These are phyloP conservation scores for Agrochola lychnidis DNA, from an alignment of 2,888 invertebrate genomes.

Conservation along the genomic window DNA sequence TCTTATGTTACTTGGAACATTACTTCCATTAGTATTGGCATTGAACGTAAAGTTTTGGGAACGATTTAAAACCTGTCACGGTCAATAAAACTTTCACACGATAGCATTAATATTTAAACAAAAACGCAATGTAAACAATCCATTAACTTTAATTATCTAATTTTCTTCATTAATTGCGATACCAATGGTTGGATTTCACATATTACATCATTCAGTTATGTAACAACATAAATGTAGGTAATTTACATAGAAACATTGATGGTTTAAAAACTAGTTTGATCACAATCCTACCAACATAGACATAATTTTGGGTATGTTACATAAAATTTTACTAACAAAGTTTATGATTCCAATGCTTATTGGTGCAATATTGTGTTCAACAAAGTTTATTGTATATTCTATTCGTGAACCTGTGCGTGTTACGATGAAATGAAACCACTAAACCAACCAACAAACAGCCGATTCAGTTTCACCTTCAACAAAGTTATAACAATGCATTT, in stretches of 20 bases:
- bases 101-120: conserved; percentile 39
- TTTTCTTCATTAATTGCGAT: conserved; percentile 24
- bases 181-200: conserved; percentile 32
- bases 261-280: conserved; percentile 46
- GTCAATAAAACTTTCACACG: conserved; percentile 51
- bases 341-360: background rate
- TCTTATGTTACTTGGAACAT: background rate
- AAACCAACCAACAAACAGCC: conserved; percentile 6
- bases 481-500: conserved; percentile 19
- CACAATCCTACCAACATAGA: conserved; percentile 27
- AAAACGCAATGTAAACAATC: conserved; percentile 43
- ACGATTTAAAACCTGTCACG: conserved; percentile 5
- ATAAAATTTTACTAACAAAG: conserved; percentile 23
- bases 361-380: conserved; percentile 9
- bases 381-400: conserved; percentile 20
- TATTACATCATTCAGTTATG: conserved; percentile 55
- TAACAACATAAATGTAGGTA: conserved; percentile 39
- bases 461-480: conserved; percentile 2
- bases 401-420: background rate
- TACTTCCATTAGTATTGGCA: background rate
- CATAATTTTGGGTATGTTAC: conserved; percentile 35
- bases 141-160: conserved; percentile 41
- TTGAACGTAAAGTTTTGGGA: conserved; percentile 10
- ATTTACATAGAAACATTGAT: conserved; percentile 43
- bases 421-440: background rate